Evolutionary conservation across 2,113 vertebrate species (phyloP).

Genomic region (Scopus umbretta): DNA sequence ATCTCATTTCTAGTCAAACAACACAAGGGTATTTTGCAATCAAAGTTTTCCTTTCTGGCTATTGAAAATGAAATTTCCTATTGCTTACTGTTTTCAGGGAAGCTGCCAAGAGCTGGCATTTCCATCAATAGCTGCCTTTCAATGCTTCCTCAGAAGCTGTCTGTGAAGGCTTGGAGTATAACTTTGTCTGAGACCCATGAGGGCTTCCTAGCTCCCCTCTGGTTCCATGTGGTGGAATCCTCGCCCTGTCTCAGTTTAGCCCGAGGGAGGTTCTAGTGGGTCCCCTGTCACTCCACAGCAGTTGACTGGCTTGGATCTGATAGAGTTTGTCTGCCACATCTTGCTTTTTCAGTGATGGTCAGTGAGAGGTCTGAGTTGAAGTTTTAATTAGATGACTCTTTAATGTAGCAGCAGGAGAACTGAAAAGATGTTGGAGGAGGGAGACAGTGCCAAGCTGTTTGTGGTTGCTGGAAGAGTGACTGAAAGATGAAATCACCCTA

Average conservation of each 20-base stretch:
- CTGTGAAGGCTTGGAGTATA: neutral
- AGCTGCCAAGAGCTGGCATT: neutral
- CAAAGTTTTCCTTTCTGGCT: neutral
- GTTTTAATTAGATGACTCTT: neutral
- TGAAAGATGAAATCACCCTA: neutral
- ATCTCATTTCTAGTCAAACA: neutral
- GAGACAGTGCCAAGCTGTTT: neutral
- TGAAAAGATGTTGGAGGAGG: neutral
- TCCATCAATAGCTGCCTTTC: neutral
- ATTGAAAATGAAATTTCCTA: neutral
- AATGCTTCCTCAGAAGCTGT: neutral
- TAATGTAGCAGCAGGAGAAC: neutral
- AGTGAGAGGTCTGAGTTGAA: neutral
- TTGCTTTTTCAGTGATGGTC: neutral
- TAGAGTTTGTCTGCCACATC: neutral
- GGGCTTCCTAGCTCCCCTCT: neutral
- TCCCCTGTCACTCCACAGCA: neutral
- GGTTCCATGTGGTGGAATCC: neutral
- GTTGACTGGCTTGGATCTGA: fast-evolving
- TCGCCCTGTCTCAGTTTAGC: fast-evolving
- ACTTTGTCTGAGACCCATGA: neutral
- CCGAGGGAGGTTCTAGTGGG: fast-evolving
- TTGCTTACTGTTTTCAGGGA: neutral
- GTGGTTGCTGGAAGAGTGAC: neutral
- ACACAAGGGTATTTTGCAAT: neutral